Conservation (phyloP, 2,888 invertebrate species). For the Macrosiphum euphorbiae region DNA sequence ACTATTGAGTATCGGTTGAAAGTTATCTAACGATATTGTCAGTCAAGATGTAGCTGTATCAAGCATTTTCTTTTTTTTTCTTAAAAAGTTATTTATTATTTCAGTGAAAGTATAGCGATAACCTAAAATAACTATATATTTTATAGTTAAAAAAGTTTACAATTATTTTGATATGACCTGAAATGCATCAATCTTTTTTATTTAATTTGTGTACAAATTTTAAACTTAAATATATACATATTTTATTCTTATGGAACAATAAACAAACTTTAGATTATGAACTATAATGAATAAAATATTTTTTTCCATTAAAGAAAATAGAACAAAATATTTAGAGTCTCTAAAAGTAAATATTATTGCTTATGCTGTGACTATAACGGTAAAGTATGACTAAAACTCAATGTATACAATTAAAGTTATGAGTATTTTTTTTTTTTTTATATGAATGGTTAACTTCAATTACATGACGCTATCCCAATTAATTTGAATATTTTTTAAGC, state of each 20-base stretch:
- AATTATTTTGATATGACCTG: background rate
- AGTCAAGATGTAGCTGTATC: background rate
- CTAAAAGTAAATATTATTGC: background rate
- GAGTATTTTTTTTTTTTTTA: too few relatives aligned
- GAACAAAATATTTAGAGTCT: background rate
- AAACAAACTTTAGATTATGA: background rate
- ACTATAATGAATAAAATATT: background rate
- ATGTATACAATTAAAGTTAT: background rate
- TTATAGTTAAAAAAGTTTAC: background rate
- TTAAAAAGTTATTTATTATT: background rate
- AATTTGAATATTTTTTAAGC: background rate
- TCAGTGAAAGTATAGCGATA: background rate
- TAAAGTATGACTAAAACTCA: background rate
- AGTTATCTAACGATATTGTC: background rate
- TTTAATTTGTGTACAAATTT: background rate
- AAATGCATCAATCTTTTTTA: background rate
- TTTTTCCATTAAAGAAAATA: background rate
- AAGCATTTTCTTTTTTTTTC: background rate
- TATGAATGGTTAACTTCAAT: background rate
- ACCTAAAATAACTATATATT: background rate
- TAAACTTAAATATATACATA: background rate
- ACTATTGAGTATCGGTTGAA: background rate
- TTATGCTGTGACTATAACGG: background rate
- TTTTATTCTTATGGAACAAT: background rate
- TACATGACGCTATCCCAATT: too few relatives aligned